Percentiles rank a stretch among this genome's conserved stretches.
Conservation (phyloP, 92 coral and sea anemone species). For the Meandrina meandrites region DNA sequence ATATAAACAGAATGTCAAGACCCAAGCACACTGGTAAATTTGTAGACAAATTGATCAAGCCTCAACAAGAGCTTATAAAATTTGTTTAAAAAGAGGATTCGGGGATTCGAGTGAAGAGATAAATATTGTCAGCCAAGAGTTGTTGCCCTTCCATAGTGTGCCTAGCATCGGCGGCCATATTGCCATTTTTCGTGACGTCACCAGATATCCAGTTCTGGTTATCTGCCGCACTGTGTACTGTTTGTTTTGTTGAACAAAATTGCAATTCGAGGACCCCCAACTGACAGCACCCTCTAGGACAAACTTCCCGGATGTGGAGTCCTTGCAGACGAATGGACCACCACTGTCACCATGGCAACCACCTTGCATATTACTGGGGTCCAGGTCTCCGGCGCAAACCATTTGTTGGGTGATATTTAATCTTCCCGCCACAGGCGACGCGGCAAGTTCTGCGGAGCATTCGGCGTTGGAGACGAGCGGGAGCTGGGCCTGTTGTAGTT, state of each 20-base stretch:
- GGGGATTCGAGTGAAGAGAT: too few species aligned
- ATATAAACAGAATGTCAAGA: too few species aligned
- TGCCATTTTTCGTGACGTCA: too few species aligned
- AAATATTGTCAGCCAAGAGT: too few species aligned
- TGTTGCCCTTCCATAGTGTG: too few species aligned
- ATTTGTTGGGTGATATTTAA: constrained; percentile 19
- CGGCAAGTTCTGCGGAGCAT: constrained; percentile 25
- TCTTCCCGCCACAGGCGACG: neutral
- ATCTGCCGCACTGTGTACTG: constrained; percentile 60
- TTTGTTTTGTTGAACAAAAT: constrained; percentile 42
- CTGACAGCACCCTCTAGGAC: constrained; percentile 58
- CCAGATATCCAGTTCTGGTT: too few species aligned
- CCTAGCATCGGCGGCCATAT: too few species aligned
- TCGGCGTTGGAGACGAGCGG: constrained; percentile 51
- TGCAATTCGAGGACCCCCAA: constrained; percentile 58
- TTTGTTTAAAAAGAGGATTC: too few species aligned
- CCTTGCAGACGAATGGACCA: constrained; percentile 67
- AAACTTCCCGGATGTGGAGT: constrained; percentile 39
- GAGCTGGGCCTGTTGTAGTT: constrained; percentile 56
- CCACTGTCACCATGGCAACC: constrained; percentile 70
- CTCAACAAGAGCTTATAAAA: too few species aligned
- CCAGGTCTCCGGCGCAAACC: constrained; percentile 62
- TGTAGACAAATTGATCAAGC: too few species aligned
- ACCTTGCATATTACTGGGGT: constrained; percentile 40
- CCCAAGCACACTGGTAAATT: too few species aligned